Evolutionary conservation across 2,113 vertebrate genomes (phyloP).

Genomic region (Hiodon alosoides): DNA sequence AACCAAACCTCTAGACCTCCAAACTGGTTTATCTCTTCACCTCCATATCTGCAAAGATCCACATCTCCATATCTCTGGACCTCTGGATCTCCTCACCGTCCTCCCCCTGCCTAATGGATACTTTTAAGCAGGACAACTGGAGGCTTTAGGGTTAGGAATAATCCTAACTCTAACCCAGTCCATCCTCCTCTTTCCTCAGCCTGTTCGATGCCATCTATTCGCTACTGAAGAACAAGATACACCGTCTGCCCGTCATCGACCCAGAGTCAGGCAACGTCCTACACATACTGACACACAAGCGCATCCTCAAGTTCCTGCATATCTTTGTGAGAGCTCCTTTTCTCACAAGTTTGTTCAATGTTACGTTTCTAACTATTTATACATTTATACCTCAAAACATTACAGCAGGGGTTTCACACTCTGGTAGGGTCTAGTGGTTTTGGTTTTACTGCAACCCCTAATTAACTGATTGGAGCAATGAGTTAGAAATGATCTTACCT

Average conservation of each 20-base stretch:
- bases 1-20: no score
- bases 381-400: neutral
- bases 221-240: slow-evolving; percentile 90
- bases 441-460: no score
- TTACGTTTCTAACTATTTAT: neutral
- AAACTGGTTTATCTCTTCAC: no score
- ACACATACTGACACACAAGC: slow-evolving; percentile 91
- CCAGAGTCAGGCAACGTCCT: slow-evolving; percentile 82
- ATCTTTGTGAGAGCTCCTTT: slow-evolving; percentile 67
- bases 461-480: no score
- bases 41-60: no score
- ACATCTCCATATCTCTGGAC: neutral
- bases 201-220: slow-evolving; percentile 88
- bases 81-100: neutral
- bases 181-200: slow-evolving; percentile 48
- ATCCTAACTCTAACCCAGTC: neutral
- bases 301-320: slow-evolving; percentile 92
- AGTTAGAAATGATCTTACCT: no score
- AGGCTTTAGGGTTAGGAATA: no score
- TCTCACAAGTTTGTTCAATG: no score
- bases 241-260: slow-evolving; percentile 89
- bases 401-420: no score
- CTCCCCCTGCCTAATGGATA: neutral
- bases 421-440: no score
- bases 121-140: neutral